These are phyloP conservation scores for Canis aureus DNA, from an alignment of 2,113 vertebrate genomes.

Conservation along the genomic window DNA sequence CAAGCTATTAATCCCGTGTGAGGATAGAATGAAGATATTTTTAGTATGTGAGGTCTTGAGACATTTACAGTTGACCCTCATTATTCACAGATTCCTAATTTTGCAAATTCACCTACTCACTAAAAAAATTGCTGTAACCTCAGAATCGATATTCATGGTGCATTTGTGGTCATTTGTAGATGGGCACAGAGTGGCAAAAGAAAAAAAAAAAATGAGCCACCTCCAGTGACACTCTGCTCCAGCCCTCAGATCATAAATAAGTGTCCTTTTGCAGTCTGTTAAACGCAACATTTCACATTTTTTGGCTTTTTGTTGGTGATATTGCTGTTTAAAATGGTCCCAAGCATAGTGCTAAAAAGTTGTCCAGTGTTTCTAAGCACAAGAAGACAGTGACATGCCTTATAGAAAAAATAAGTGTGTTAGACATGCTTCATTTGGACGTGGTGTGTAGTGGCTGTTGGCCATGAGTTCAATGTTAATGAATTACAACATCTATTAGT, in stretches of 20 bases:
- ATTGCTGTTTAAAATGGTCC: neutral
- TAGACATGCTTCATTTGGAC: fast-evolving
- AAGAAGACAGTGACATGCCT: fast-evolving
- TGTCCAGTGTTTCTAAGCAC: neutral
- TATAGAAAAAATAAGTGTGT: fast-evolving
- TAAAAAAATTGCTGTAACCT: neutral
- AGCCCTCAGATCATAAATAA: neutral
- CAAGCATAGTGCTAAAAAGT: neutral
- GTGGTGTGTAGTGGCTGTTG: fast-evolving
- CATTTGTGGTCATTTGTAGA: neutral
- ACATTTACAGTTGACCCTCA: neutral
- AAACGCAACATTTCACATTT: too few relatives aligned
- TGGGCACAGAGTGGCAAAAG: fast-evolving
- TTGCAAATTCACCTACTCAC: neutral
- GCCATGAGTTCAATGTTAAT: fast-evolving
- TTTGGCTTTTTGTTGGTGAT: too few relatives aligned
- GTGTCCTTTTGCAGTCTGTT: fast-evolving
- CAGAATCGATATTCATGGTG: fast-evolving
- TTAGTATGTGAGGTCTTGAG: neutral
- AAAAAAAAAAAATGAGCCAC: neutral
- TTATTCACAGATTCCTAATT: neutral
- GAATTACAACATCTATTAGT: neutral
- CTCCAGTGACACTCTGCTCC: neutral
- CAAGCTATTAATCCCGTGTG: neutral
- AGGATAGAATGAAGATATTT: neutral